Conservation (phyloP, 2,797 vertebrate genomes). For the Antrozous pallidus region DNA sequence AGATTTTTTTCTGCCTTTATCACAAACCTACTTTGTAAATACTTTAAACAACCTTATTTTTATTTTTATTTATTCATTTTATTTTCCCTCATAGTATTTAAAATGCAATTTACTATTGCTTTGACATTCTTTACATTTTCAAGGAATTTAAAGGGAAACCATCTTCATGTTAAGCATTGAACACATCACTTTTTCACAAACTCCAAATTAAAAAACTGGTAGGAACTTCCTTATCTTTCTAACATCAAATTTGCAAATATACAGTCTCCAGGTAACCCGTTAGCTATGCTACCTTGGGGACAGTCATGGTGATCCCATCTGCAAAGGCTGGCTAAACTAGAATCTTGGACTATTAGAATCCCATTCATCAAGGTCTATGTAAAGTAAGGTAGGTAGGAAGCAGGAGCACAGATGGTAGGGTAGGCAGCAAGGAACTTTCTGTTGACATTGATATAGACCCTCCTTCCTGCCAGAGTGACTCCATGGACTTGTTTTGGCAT, state of each 20-base stretch:
- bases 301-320: constrained; percentile 75
- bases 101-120: constrained; percentile 27
- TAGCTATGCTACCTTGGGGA: constrained; percentile 48
- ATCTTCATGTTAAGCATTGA: constrained; percentile 21
- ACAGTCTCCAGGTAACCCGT: constrained; percentile 23
- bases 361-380: constrained; percentile 77
- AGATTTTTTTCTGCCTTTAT: constrained; percentile 5
- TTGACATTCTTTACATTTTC: constrained; percentile 24
- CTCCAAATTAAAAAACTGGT: background rate
- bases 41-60: background rate
- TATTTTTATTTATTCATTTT: constrained; percentile 11
- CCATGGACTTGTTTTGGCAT: constrained; percentile 78
- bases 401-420: constrained; percentile 76
- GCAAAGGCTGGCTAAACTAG: constrained; percentile 69
- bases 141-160: constrained; percentile 34
- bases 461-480: constrained; percentile 78
- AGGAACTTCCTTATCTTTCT: constrained; percentile 22
- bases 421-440: constrained; percentile 72
- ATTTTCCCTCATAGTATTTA: background rate
- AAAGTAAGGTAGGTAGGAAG: constrained; percentile 65
- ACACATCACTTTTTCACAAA: background rate
- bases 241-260: constrained; percentile 35
- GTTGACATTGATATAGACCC: constrained; percentile 79
- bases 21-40: constrained; percentile 19
- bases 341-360: constrained; percentile 70